Evolutionary conservation across 2,113 vertebrate species (phyloP).

Genomic region (Caretta caretta): DNA sequence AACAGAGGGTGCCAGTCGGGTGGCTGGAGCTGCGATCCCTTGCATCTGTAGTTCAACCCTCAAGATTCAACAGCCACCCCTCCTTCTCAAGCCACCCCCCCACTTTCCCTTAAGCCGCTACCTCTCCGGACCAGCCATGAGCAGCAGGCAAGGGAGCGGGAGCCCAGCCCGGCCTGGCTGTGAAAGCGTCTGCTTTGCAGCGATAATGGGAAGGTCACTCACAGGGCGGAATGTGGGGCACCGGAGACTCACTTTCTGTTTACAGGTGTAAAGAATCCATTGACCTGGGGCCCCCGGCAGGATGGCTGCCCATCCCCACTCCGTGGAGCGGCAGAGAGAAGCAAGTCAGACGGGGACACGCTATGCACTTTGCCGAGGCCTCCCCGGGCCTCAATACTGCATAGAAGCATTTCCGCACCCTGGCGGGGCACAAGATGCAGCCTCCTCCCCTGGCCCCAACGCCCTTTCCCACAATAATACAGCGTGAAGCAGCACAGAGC

Average conservation of each 20-base stretch:
- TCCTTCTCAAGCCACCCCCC: neutral
- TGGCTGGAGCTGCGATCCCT: neutral
- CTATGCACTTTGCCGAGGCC: constrained; percentile 50
- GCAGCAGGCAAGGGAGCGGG: neutral
- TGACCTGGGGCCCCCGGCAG: fast-evolving
- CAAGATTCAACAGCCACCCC: neutral
- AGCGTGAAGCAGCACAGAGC: fast-evolving
- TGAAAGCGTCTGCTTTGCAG: neutral
- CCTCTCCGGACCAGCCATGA: neutral
- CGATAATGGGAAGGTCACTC: neutral
- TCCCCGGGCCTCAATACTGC: neutral
- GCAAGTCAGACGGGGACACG: constrained; percentile 63
- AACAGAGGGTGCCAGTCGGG: neutral
- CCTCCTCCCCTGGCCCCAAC: neutral
- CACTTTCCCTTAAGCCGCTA: neutral
- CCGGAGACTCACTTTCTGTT: neutral
- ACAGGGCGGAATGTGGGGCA: neutral
- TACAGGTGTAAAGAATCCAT: neutral
- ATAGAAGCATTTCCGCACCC: constrained; percentile 38
- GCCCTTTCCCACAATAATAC: neutral
- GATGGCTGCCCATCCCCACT: neutral
- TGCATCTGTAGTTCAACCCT: neutral
- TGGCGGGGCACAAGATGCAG: constrained; percentile 66
- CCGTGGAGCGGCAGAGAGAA: neutral
- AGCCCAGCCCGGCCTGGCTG: neutral